Conservation (phyloP, 2,113 vertebrate genomes). For the Pavo muticus region DNA sequence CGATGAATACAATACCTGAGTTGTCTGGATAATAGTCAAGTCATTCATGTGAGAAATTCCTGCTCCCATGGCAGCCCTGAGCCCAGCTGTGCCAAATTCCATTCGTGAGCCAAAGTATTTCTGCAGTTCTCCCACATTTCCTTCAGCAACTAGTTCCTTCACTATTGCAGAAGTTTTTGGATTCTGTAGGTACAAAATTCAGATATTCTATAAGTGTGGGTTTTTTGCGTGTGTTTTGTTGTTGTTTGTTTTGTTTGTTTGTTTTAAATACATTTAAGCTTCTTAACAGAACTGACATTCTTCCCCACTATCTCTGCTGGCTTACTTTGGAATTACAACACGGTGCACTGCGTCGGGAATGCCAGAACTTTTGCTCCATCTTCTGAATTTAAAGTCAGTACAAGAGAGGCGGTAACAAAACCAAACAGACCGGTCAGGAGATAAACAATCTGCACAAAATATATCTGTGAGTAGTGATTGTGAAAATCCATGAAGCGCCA, state of each 20-base stretch:
- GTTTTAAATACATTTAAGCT: background rate
- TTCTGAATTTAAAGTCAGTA: background rate
- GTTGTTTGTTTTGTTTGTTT: background rate
- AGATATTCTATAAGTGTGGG: background rate
- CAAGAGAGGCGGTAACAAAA: background rate
- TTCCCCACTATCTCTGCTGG: background rate
- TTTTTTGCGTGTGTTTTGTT: background rate
- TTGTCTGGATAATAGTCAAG: conserved; percentile 97
- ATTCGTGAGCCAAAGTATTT: conserved; percentile 91
- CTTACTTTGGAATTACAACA: background rate
- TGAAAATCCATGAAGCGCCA: background rate
- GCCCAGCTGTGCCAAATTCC: conserved; percentile 96
- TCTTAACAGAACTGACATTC: background rate
- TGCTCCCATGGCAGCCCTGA: conserved; percentile 93
- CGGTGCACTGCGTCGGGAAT: background rate
- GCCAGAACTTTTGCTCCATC: background rate
- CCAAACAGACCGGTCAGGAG: background rate
- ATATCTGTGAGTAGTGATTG: background rate
- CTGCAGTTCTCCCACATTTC: conserved; percentile 80
- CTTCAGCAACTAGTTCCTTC: conserved; percentile 81
- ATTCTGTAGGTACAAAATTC: conserved; percentile 81
- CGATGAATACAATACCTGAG: conserved; percentile 77
- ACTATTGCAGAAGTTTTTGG: conserved; percentile 85
- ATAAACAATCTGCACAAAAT: background rate
- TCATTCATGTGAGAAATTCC: conserved; percentile 94